Evolutionary conservation across 2,797 vertebrate species (phyloP), one percentile per base, ranked within the genome.

Genomic region (Enteromius trimaculatus): DNA sequence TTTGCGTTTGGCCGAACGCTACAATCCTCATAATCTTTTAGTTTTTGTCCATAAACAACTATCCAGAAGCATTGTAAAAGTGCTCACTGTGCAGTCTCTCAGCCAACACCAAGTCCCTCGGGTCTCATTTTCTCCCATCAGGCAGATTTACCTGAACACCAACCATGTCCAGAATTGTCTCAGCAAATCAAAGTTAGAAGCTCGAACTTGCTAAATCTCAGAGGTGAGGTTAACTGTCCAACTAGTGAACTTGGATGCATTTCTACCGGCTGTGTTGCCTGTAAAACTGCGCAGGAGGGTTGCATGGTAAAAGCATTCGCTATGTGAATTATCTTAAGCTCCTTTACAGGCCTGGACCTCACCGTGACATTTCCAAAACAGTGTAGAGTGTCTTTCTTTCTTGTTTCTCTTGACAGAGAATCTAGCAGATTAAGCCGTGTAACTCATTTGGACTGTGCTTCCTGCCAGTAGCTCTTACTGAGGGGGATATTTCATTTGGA

Each of bases 401-500:
- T 47, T 72, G 72, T 87, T 90, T 55, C 80, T 87, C 79, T 87
- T 85, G 74, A 91, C 86, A 85, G 53, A 55, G 86, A 83, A 85
- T 85, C 83, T 83, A 77, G 39, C 60, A 85, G 77, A 86, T 90
- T 86, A 85, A 85, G 51, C 88, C 86, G 79, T 49, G 77, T 55
- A 75, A 77, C 81, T 64, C 76, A 83, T 88, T 85, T 74, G 71
- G 86, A 80, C 75, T 87, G 66, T 77, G 81, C 85, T 55, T 80
- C 34, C 89, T 83, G 87, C 83, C 86, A 88, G 82, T 81, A 77
- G 77, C 74, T 90, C 81, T 70, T 86, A 75, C 79, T 85, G 83
- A 80, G 79, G 66, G 79, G 81, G 81, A 64, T 89, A 88, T 90
- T 91, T 85, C 51, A 78, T 89, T 91, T 92, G 89, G 90, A 91